Conservation (phyloP, 2,888 invertebrate species). For the Celastrina argiolus region DNA sequence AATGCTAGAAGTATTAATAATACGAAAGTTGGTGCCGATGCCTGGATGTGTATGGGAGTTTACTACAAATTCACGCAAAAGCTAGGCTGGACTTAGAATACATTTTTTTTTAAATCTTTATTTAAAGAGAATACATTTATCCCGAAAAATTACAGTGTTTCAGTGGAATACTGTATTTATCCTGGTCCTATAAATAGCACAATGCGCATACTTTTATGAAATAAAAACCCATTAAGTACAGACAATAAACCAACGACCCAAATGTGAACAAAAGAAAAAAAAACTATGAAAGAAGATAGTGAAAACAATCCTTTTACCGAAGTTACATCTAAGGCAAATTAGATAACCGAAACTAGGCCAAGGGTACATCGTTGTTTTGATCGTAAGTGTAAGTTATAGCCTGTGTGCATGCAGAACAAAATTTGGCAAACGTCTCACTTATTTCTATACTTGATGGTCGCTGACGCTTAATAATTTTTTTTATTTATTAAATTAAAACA, state of each 20-base stretch:
- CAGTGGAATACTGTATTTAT: too few species aligned
- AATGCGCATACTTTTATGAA: too few species aligned
- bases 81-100: too few species aligned
- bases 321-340: constrained; percentile 14
- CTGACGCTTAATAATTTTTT: neutral
- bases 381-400: constrained; percentile 17
- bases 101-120: too few species aligned
- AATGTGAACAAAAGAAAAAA: constrained; percentile 10
- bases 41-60: too few species aligned
- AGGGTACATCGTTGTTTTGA: constrained; percentile 12
- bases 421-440: constrained; percentile 5
- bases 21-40: too few species aligned
- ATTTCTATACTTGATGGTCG: constrained; percentile 3
- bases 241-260: constrained; percentile 13
- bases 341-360: constrained; percentile 7
- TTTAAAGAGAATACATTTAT: too few species aligned
- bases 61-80: too few species aligned
- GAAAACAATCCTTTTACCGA: constrained; percentile 5
- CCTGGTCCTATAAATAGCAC: too few species aligned
- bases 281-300: constrained; percentile 12
- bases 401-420: constrained; percentile 12
- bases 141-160: too few species aligned
- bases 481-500: too few species aligned
- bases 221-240: neutral
- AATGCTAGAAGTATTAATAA: too few species aligned